These are phyloP conservation scores for Fundulus diaphanus DNA, from an alignment of 2,797 vertebrate genomes.

Conservation along the genomic window DNA sequence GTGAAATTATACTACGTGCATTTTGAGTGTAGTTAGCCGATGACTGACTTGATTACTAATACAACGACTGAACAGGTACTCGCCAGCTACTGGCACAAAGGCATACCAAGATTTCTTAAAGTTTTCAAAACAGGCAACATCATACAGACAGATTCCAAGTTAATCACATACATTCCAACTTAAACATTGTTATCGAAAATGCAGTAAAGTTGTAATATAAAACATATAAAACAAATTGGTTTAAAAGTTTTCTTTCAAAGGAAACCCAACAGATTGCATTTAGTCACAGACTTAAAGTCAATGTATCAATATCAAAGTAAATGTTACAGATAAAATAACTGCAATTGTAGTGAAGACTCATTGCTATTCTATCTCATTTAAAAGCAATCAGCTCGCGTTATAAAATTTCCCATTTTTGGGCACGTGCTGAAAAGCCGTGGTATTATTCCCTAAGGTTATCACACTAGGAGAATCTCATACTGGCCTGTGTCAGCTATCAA, in stretches of 20 bases:
- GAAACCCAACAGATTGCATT: background rate
- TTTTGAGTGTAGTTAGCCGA: conserved; percentile 30
- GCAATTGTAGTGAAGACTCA: background rate
- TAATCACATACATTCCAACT: background rate
- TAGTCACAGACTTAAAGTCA: background rate
- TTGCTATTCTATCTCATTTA: background rate
- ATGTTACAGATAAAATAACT: background rate
- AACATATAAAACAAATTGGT: background rate
- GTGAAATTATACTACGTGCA: conserved; percentile 29
- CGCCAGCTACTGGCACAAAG: background rate
- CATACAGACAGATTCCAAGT: background rate
- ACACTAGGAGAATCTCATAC: background rate
- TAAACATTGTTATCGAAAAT: background rate
- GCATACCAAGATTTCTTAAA: background rate
- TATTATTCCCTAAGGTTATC: background rate
- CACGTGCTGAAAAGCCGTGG: background rate
- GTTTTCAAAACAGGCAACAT: background rate
- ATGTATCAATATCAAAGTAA: background rate
- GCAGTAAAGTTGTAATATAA: background rate
- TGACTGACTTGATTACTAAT: background rate
- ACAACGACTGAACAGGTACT: background rate
- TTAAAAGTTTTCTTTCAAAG: background rate
- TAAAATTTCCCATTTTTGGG: background rate
- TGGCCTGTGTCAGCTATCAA: background rate
- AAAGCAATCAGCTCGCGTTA: background rate